Evolutionary conservation across 2,797 vertebrate species (phyloP).

Genomic region (Sciaenops ocellatus): DNA sequence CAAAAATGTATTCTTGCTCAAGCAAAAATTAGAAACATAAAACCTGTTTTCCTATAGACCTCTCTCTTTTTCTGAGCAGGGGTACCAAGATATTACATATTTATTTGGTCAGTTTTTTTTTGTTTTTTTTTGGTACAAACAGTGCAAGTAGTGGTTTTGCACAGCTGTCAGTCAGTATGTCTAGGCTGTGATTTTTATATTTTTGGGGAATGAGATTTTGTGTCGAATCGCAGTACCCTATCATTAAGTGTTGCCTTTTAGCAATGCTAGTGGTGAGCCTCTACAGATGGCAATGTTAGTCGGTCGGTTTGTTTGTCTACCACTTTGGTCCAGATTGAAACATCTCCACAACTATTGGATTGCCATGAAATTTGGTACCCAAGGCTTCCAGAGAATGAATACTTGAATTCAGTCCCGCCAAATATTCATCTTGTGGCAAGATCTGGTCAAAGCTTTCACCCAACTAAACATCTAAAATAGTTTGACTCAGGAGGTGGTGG

Average conservation of each 20-base stretch:
- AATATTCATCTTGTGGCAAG: neutral
- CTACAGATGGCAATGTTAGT: neutral
- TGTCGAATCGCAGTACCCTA: neutral
- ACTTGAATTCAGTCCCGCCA: no score
- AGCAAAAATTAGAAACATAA: conserved; percentile 37
- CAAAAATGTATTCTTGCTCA: conserved; percentile 12
- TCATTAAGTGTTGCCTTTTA: neutral
- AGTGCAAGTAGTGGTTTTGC: neutral
- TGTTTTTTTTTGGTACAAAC: neutral
- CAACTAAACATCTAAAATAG: no score
- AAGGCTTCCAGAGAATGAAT: neutral
- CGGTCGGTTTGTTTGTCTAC: neutral
- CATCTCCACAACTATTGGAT: neutral
- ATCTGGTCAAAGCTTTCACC: neutral
- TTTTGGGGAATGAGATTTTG: neutral
- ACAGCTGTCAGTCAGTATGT: neutral
- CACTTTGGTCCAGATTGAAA: neutral
- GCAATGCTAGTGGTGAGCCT: neutral
- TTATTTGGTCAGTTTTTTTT: neutral
- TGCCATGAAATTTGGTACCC: neutral
- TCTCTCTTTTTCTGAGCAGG: neutral
- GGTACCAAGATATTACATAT: neutral
- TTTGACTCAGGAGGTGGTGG: neutral
- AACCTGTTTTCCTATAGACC: neutral
- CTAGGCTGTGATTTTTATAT: neutral